Percentiles rank a stretch among this genome's conserved stretches.
These are phyloP conservation scores for Ecdyonurus torrentis DNA, from an alignment of 2,888 invertebrate species.

Conservation along the genomic window DNA sequence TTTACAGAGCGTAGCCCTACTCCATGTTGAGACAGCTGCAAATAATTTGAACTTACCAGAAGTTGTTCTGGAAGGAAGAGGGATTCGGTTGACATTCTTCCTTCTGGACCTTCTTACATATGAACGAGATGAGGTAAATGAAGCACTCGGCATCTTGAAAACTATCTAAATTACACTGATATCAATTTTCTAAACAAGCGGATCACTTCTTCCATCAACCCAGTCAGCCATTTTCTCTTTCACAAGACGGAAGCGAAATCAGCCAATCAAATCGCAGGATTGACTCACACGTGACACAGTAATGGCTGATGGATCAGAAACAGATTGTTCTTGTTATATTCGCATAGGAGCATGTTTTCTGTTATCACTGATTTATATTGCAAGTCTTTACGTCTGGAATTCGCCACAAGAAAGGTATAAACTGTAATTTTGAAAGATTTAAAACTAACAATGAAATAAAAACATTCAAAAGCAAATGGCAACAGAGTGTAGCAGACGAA, in stretches of 20 bases:
- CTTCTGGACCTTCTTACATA: conserved; percentile 81
- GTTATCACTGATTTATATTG: conserved; percentile 64
- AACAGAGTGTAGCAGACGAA: not conserved
- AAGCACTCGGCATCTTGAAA: conserved; percentile 85
- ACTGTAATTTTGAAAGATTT: not conserved
- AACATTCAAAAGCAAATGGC: not conserved
- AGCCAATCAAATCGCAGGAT: conserved; percentile 18
- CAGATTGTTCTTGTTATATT: conserved; percentile 32
- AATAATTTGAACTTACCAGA: conserved; percentile 44
- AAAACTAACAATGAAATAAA: not conserved
- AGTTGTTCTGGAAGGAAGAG: conserved; percentile 62
- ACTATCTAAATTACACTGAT: conserved; percentile 15
- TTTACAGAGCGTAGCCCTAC: not conserved
- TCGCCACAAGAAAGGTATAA: conserved; percentile 53
- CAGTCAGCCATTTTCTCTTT: conserved; percentile 66
- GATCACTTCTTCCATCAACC: conserved; percentile 61
- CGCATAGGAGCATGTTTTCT: conserved; percentile 45
- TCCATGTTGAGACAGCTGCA: not conserved
- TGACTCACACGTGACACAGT: conserved; percentile 11
- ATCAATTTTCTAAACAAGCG: conserved; percentile 54
- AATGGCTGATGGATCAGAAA: conserved; percentile 24
- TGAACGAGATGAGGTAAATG: conserved; percentile 82
- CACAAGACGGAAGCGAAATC: conserved; percentile 25
- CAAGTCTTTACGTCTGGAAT: conserved; percentile 78
- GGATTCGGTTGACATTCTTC: conserved; percentile 78